Evolutionary conservation across 2,113 vertebrate species (phyloP).

Genomic region (Ictalurus punctatus): DNA sequence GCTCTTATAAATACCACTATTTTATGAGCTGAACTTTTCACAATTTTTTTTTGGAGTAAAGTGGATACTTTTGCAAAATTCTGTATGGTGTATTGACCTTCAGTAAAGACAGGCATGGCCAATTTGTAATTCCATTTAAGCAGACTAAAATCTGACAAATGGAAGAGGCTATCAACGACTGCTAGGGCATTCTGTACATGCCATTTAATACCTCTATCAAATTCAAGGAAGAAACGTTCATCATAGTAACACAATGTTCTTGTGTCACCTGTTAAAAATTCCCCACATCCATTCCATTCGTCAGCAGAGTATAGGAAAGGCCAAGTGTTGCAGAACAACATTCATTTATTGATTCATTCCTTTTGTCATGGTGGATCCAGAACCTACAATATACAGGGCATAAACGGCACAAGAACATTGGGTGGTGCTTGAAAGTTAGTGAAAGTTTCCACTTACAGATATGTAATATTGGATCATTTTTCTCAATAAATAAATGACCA

Average conservation of each 20-base stretch:
- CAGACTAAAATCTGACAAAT: background rate
- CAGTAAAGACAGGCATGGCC: background rate
- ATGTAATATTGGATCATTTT: too few relatives aligned
- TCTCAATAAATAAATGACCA: too few relatives aligned
- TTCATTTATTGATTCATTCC: background rate
- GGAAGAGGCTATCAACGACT: background rate
- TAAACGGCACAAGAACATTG: background rate
- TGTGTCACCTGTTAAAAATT: slow-evolving; percentile 5
- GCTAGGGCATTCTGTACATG: slow-evolving; percentile 1
- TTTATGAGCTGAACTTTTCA: background rate
- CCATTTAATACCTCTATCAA: slow-evolving; percentile 10
- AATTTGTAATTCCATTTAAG: background rate
- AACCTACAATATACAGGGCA: background rate
- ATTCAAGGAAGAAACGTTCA: slow-evolving; percentile 13
- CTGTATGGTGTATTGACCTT: background rate
- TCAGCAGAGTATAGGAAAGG: background rate
- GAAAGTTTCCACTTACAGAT: too few relatives aligned
- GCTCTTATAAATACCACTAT: background rate
- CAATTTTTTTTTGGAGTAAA: background rate
- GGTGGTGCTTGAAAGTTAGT: too few relatives aligned
- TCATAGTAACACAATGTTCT: background rate
- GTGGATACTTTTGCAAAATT: background rate
- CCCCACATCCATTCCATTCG: background rate
- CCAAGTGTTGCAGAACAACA: background rate
- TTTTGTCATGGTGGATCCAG: background rate